Conservation (phyloP, 2,113 vertebrate species). For the Lasiurus borealis region DNA sequence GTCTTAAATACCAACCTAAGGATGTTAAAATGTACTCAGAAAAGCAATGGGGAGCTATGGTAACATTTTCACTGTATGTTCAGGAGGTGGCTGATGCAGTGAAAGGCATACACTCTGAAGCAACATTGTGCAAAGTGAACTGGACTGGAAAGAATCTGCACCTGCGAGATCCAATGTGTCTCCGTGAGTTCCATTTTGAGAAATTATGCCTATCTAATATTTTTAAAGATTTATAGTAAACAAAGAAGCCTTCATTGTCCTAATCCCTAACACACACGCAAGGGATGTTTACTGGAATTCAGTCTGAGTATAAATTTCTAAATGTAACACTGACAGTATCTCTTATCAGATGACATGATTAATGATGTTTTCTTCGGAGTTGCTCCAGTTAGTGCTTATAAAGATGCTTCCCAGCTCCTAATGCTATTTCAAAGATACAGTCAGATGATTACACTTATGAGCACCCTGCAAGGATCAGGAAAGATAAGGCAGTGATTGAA, state of each 20-base stretch:
- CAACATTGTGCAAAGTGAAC: background rate
- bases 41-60: background rate
- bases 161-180: background rate
- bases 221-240: conserved; percentile 56
- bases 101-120: background rate
- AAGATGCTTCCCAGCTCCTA: conserved; percentile 70
- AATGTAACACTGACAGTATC: conserved; percentile 60
- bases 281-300: conserved; percentile 67
- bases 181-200: conserved; percentile 31
- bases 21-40: conserved; percentile 19
- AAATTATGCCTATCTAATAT: background rate
- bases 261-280: conserved; percentile 10
- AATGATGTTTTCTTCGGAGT: conserved; percentile 66
- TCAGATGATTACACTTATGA: conserved; percentile 70
- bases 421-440: conserved; percentile 69
- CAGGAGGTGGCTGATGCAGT: background rate
- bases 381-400: conserved; percentile 59
- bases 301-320: conserved; percentile 55
- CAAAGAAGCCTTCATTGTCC: conserved; percentile 54
- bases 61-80: background rate
- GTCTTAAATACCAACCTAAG: conserved; percentile 19
- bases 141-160: background rate
- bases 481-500: conserved; percentile 74
- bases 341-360: conserved; percentile 79
- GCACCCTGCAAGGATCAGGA: conserved; percentile 64